These are phyloP conservation scores for Galleria mellonella DNA, from an alignment of 1,140 invertebrate genomes.

Conservation along the genomic window DNA sequence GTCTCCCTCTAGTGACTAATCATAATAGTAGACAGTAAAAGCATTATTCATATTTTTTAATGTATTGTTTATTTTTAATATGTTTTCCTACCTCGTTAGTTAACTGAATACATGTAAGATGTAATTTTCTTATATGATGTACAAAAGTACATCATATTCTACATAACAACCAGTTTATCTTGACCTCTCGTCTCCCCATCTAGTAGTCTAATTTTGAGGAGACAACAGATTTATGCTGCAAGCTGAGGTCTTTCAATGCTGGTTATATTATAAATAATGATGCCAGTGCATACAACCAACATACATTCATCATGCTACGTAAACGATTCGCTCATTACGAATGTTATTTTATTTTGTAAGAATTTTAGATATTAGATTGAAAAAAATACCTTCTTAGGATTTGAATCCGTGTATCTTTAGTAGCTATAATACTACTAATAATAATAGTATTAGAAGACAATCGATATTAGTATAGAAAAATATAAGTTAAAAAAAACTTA, in stretches of 20 bases:
- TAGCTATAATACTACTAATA: too few relatives aligned
- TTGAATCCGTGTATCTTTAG: too few relatives aligned
- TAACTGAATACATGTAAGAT: slow-evolving; percentile 25
- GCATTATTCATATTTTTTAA: slow-evolving; percentile 1
- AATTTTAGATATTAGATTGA: too few relatives aligned
- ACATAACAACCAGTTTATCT: slow-evolving; percentile 23
- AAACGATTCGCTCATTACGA: slow-evolving; percentile 52
- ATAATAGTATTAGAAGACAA: too few relatives aligned
- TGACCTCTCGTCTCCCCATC: slow-evolving; percentile 14
- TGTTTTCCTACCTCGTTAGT: slow-evolving; percentile 22
- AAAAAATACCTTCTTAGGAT: too few relatives aligned
- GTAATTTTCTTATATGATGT: slow-evolving; percentile 45
- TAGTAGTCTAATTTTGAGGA: not conserved
- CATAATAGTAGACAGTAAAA: not conserved
- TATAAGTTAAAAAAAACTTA: too few relatives aligned
- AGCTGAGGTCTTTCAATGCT: slow-evolving; percentile 19
- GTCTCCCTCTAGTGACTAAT: too few relatives aligned
- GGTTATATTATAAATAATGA: slow-evolving; percentile 55
- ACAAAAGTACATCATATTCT: slow-evolving; percentile 45
- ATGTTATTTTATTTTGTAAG: too few relatives aligned
- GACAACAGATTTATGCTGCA: slow-evolving; percentile 2
- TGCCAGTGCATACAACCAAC: slow-evolving; percentile 18
- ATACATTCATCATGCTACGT: slow-evolving; percentile 46
- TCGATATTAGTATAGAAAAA: too few relatives aligned
- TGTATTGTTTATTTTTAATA: slow-evolving; percentile 2